phyloP scores from a whole-genome alignment of 2,113 vertebrate species.

The Orcinus orca region DNA sequence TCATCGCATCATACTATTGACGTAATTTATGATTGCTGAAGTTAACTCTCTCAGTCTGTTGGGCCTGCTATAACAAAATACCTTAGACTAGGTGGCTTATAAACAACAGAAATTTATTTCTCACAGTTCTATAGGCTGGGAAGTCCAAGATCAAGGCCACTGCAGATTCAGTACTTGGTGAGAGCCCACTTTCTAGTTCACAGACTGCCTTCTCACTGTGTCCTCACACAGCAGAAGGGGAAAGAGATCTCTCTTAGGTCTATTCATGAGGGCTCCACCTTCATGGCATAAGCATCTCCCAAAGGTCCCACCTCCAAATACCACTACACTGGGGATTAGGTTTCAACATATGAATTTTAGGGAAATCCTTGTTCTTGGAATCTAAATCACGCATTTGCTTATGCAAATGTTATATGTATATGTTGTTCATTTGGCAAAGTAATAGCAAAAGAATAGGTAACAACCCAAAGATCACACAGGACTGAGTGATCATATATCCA shows the following conservation, averaged over 20 bases:
- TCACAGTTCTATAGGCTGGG: background rate
- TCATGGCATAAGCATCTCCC: background rate
- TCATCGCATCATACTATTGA: background rate
- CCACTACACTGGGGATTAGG: background rate
- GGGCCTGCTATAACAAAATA: background rate
- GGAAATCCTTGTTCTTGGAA: background rate
- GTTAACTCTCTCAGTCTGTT: background rate
- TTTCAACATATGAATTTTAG: background rate
- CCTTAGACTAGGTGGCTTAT: background rate
- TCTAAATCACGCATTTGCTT: background rate
- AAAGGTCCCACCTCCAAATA: background rate
- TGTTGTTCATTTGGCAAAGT: background rate
- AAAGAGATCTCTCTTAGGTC: background rate
- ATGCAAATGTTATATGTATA: background rate
- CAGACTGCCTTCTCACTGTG: background rate
- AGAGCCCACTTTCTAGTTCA: background rate
- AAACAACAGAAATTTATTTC: background rate
- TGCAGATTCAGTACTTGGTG: background rate
- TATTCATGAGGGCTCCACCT: background rate
- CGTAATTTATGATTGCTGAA: background rate
- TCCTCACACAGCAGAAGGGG: background rate
- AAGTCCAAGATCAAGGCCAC: background rate
- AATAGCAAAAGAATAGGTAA: background rate
- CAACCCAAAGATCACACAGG: background rate
- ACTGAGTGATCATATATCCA: background rate